Base-by-base conservation (phyloP, 2,888 invertebrate species). In the Dinocampus coccinellae region DNA sequence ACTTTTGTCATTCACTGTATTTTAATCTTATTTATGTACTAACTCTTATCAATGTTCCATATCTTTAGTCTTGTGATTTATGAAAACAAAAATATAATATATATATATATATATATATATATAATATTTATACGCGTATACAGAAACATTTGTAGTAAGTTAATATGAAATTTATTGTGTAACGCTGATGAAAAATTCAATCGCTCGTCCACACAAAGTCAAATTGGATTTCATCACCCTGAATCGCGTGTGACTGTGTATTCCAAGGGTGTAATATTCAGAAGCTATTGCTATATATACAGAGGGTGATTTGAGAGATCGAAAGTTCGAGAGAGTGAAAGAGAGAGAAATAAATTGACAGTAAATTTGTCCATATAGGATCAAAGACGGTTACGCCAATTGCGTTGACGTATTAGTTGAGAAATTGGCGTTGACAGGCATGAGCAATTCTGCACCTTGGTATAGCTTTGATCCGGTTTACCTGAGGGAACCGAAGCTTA, bases 351-450 rank as follows among this genome's bases (percentile, higher is more conserved):
- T n/a, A n/a, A n/a, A n/a, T n/a, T n/a, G n/a, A n/a, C n/a, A n/a
- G 39, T 34, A 55, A 73, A 67, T 57, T 65, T 63, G 63, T 65
- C 63, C 57, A 3, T 29, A 57, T 36, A 52, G 71, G 76, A 77
- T 82, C 82, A 83, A 83, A 82, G 82, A 81, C 75, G 78, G 76
- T 74, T 76, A 70, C 75, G 62, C 73, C 78, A 77, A 64, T 64
- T 68, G 58, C 58, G 65, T 70, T 83, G 84, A 85, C 80, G 81
- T 85, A 85, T 85, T 85, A 84, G 77, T 65, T 47, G 67, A 73
- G 74, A 77, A 83, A 85, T 84, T 83, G 82, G 79, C 78, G 77
- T 73, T 77, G 84, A 85, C 85, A 82, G 77, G 67, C 78, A 76
- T 77, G 76, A 77, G 79, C 75, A 81, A 80, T 78, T 76, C 75